A percentile compares a stretch with the other conserved stretches of the same genome.
Conservation (phyloP, 2,113 vertebrate species). For the Bubalus kerabau region DNA sequence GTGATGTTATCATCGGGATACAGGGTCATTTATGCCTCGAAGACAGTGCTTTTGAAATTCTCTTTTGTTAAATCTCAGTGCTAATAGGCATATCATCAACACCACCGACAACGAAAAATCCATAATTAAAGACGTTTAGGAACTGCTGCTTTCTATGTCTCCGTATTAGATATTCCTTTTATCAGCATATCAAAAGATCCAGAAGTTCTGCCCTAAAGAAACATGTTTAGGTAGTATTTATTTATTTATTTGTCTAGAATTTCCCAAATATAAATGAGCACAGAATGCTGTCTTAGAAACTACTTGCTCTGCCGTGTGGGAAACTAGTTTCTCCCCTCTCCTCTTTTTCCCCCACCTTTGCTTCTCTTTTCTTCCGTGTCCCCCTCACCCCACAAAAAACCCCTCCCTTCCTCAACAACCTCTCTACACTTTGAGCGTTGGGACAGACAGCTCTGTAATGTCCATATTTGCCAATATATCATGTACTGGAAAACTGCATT, state of each 20-base stretch:
- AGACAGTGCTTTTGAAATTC: not conserved
- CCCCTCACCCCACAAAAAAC: rapidly evolving
- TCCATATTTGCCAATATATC: not conserved
- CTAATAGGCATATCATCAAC: not conserved
- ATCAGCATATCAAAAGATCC: not conserved
- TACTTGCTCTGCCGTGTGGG: not conserved
- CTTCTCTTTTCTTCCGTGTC: rapidly evolving
- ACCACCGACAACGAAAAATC: not conserved
- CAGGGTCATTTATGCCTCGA: not conserved
- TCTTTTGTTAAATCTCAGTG: not conserved
- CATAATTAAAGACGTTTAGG: not conserved
- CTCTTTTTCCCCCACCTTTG: rapidly evolving
- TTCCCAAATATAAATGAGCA: not conserved
- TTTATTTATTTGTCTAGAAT: not conserved
- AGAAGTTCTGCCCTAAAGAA: not conserved
- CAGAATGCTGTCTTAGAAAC: not conserved
- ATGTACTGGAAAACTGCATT: not conserved
- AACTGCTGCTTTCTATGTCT: not conserved
- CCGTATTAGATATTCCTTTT: not conserved
- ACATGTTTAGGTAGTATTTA: not conserved
- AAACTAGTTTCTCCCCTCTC: not conserved
- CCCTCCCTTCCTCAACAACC: not conserved
- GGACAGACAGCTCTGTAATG: not conserved
- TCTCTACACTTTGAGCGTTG: not conserved
- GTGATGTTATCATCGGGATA: too few species aligned